A percentile compares a stretch with the other conserved stretches of the same genome.
Conservation (phyloP, 2,888 invertebrate genomes). For the Macrosiphum euphorbiae region DNA sequence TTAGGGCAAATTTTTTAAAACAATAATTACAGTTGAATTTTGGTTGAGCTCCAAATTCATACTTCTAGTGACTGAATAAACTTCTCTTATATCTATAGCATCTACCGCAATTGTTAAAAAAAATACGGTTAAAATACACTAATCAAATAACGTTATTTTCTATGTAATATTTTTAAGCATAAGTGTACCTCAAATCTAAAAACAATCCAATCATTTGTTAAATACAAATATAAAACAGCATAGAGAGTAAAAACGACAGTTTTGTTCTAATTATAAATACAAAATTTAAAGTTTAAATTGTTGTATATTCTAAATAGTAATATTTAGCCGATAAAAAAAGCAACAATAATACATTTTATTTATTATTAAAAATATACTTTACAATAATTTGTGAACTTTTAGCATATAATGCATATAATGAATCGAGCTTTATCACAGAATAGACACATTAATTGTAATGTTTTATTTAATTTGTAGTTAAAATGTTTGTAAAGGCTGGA, state of each 20-base stretch:
- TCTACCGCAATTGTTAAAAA: neutral
- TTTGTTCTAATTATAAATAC: too few species aligned
- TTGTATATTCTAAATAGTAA: too few species aligned
- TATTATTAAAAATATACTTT: too few species aligned
- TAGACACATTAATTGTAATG: neutral
- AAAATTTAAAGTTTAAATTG: too few species aligned
- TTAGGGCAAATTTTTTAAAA: constrained; percentile 7
- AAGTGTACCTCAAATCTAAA: neutral
- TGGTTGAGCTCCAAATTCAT: neutral
- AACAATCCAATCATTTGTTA: neutral
- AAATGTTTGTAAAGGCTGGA: too few species aligned
- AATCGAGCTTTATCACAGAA: too few species aligned
- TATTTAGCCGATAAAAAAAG: too few species aligned
- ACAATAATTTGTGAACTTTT: neutral
- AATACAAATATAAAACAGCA: neutral
- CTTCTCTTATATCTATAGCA: neutral
- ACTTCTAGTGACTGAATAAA: constrained; percentile 17
- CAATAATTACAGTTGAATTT: neutral
- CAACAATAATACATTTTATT: too few species aligned
- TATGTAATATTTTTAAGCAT: neutral
- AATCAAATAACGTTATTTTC: neutral
- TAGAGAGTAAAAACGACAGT: too few species aligned
- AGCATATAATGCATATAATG: neutral
- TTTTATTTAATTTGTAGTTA: neutral
- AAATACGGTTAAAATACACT: neutral